Conservation (phyloP, 2,888 invertebrate species). For the Rhopalosiphum nymphaeae region DNA sequence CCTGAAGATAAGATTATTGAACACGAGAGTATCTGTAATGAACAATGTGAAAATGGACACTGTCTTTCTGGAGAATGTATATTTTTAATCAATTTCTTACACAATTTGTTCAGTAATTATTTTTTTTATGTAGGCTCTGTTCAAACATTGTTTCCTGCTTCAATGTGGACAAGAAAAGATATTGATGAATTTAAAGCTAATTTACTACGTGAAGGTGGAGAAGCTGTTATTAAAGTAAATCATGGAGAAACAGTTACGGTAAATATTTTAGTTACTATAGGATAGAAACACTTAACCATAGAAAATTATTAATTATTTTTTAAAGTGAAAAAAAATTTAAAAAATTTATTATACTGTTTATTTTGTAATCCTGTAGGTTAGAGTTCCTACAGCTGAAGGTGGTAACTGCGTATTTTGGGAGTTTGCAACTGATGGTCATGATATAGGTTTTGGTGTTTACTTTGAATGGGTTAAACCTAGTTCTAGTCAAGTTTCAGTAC, state of each 20-base stretch:
- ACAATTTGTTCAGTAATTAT: background rate
- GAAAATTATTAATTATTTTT: background rate
- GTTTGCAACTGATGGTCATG: conserved; percentile 98
- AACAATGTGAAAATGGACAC: conserved; percentile 48
- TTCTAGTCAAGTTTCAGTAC: conserved; percentile 90
- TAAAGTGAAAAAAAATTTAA: background rate
- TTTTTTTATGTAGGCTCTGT: conserved; percentile 39
- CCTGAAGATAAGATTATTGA: conserved; percentile 52
- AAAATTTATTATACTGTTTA: background rate
- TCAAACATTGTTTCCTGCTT: conserved; percentile 77
- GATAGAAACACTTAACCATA: background rate
- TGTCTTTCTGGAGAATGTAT: conserved; percentile 60
- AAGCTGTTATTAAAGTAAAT: conserved; percentile 91
- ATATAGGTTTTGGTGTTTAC: conserved; percentile 97
- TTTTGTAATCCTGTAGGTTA: conserved; percentile 72
- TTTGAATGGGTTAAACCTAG: conserved; percentile 97
- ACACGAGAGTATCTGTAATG: conserved; percentile 44
- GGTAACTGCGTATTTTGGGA: conserved; percentile 98
- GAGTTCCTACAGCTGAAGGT: conserved; percentile 96
- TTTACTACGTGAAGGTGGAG: conserved; percentile 83
- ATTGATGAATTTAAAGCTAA: conserved; percentile 91
- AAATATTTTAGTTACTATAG: conserved; percentile 68
- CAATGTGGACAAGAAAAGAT: conserved; percentile 96
- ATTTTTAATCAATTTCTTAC: background rate
- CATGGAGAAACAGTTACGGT: conserved; percentile 98